Percentiles rank a stretch among this genome's conserved stretches.
Conservation (phyloP, 2,113 vertebrate species). For the Cacatua alba region DNA sequence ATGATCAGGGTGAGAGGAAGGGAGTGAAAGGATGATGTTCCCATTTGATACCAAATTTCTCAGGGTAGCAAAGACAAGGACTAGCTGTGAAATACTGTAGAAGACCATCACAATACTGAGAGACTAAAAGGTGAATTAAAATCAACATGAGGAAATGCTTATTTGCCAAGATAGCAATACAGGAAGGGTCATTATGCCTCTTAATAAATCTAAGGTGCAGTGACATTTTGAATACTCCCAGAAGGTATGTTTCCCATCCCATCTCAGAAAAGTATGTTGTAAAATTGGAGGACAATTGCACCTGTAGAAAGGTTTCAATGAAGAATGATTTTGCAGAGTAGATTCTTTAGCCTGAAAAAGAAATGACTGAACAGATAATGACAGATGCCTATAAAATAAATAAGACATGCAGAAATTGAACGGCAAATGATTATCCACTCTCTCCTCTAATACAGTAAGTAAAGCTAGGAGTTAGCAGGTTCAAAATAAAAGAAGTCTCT, state of each 20-base stretch:
- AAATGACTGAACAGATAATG: background rate
- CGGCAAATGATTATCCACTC: background rate
- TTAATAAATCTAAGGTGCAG: background rate
- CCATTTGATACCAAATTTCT: background rate
- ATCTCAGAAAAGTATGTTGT: background rate
- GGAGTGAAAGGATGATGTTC: background rate
- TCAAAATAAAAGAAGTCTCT: background rate
- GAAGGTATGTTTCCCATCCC: background rate
- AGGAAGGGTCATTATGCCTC: background rate
- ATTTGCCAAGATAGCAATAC: background rate
- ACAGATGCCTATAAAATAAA: background rate
- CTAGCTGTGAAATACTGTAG: background rate
- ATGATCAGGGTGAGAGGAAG: background rate
- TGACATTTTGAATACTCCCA: background rate
- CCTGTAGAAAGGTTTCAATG: background rate
- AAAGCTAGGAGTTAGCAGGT: background rate
- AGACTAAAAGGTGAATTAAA: background rate
- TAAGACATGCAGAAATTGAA: background rate
- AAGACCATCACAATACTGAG: background rate
- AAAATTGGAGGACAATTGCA: background rate
- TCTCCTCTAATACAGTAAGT: background rate
- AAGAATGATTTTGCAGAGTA: background rate
- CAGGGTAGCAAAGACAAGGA: background rate
- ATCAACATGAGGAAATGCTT: background rate
- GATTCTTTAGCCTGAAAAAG: background rate